Evolutionary conservation across 2,888 invertebrate species (phyloP).

Genomic region (Petrolisthes manimaculis): DNA sequence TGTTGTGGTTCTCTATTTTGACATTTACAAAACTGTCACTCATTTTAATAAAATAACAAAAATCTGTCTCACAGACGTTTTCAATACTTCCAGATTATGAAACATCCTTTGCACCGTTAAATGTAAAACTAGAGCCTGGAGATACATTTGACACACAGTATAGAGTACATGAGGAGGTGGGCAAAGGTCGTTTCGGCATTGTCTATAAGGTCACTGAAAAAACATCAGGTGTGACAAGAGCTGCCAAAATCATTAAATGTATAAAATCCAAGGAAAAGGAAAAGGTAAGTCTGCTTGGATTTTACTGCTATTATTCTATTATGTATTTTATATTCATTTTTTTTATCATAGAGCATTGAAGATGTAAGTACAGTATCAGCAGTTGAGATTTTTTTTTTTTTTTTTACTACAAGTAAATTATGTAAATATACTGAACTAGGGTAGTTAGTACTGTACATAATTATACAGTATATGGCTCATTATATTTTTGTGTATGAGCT

Average conservation of each 20-base stretch:
- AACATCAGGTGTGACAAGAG: conserved; percentile 76
- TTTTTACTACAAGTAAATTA: too few species aligned
- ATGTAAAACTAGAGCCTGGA: conserved; percentile 74
- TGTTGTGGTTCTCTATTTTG: neutral
- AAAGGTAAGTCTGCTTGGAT: conserved; percentile 71
- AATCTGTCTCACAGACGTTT: neutral
- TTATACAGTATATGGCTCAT: too few species aligned
- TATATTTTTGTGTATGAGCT: neutral
- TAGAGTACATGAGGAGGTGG: conserved; percentile 80
- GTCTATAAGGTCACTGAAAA: conserved; percentile 81
- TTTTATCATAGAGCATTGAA: too few species aligned
- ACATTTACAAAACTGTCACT: neutral
- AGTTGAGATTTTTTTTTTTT: neutral
- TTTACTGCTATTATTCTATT: too few species aligned
- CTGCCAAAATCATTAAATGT: conserved; percentile 86
- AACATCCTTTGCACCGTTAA: conserved; percentile 67
- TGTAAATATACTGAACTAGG: too few species aligned
- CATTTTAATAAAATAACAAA: neutral
- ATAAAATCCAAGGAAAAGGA: conserved; percentile 80
- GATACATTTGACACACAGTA: conserved; percentile 76
- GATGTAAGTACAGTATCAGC: too few species aligned
- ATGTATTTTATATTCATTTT: too few species aligned
- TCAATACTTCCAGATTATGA: conserved; percentile 30
- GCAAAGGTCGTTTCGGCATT: conserved; percentile 81
- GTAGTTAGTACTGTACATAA: neutral